Base-by-base conservation (phyloP, 2,888 invertebrate genomes). In the Mythimna albipuncta region DNA sequence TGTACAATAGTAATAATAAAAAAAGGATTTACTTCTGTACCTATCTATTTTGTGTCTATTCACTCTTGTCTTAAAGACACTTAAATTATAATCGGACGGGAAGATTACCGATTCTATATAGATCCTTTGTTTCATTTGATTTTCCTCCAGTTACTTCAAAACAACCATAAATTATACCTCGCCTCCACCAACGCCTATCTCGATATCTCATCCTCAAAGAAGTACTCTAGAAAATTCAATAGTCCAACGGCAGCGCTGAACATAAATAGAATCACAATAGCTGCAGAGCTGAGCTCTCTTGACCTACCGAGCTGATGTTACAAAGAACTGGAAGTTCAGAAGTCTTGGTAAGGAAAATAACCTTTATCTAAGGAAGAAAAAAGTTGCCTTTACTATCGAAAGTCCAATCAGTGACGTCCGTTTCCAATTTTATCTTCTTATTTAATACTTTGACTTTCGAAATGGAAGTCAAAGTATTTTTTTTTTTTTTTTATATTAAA, bases 251-350 rank as follows among this genome's bases (percentile, higher is more conserved):
- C 41, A 47, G 58, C 58, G 59, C 32, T 70, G 65, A 58, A 65
- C 73, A 77, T 79, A 81, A 79, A 81, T 84, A 82, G 77, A 81
- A 83, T 75, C 75, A 84, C 77, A 79, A 85, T 84, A 72, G 72
- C 77, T 65, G 69, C 66, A 73, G 63, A 69, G 69, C 41, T 75
- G 81, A 83, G 84, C 84, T 80, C 84, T 79, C 76, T 77, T 82
- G 83, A 82, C 82, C 75, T 82, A 73, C 70, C 79, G 41, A 68
- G 62, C 62, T 71, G 38, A 19, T 64, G 62, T 6, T 13, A 61
- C 47, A 44, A 2, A 5, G 0, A 7, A 64, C 7, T 6, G 2
- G 16, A 47, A 13, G 1, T 0, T 0, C 52, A 81, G 79, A 72
- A 81, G 81, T 69, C 1, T 32, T 6, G 1, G 21, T 32, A 52